Base-by-base conservation (phyloP, 2,797 vertebrate genomes). In the Esox lucius region DNA sequence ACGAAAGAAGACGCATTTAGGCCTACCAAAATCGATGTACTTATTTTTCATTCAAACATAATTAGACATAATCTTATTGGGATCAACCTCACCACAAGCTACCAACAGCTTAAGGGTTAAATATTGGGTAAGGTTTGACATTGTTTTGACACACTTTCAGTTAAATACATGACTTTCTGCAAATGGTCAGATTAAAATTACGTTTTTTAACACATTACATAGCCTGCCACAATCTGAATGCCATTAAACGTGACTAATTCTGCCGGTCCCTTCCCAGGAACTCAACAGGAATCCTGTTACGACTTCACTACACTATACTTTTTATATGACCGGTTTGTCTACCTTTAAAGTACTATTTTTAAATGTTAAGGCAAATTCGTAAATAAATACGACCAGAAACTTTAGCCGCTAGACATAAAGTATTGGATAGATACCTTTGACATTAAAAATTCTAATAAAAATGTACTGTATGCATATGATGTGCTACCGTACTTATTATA, bases 81-180 rank as follows among this genome's bases (percentile, higher is more conserved):
- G 42, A 12, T 46, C 12, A 46, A 46, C 6, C 46, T 46, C 42
- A 46, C 42, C 42, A 46, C 12, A 46, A 46, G 42, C 42, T 42
- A 42, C 9, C 42, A 46, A 46, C 12, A 46, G 2, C 6, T 46
- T 46, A 2, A 46, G 42, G 42, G 42, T 11, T 46, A 46, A 46
- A 46, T 46, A 46, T 56, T 80, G 66, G 67, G 59, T 48, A 71
- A 65, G n/a, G 35, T 56, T 66, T 31, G 15, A 9, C 16, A 19
- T 35, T 31, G 28, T 66, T 67, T 74, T 28, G 62, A 33, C 16
- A 62, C 71, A 61, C 33, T n/a, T 64, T 39, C 56, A 64, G 64
- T 64, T 13, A 61, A 28, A 56, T 51, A 71, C 56, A 51, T 12
- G 42, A 16, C 42, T 46, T 71, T 59, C n/a, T 39, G 26, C 39